Percentiles rank a stretch among this genome's conserved stretches.
These are phyloP conservation scores for Cheilosia soror DNA, from an alignment of 2,888 invertebrate species.

Conservation along the genomic window DNA sequence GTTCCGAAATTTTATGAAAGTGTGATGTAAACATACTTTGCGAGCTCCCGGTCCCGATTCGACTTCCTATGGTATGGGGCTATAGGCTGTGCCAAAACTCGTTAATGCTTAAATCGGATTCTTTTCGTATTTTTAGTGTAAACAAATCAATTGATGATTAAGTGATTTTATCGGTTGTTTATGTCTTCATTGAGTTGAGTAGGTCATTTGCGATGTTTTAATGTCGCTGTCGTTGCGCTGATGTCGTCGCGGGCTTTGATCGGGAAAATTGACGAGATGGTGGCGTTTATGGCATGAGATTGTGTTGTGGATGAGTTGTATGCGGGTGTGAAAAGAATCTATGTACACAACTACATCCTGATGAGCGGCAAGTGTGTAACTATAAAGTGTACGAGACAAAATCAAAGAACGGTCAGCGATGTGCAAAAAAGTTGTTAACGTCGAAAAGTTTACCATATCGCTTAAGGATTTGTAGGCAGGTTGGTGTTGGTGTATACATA, in stretches of 20 bases:
- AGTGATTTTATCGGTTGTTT: slow-evolving; percentile 69
- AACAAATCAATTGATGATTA: slow-evolving; percentile 68
- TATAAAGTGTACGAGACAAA: too few species aligned
- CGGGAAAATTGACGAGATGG: slow-evolving; percentile 7
- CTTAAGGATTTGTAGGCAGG: too few species aligned
- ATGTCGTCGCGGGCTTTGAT: slow-evolving; percentile 38
- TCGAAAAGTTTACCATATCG: too few species aligned
- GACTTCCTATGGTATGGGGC: slow-evolving; percentile 16
- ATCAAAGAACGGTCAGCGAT: too few species aligned
- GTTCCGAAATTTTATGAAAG: slow-evolving; percentile 42
- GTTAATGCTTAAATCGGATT: slow-evolving; percentile 17
- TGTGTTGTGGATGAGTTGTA: neutral
- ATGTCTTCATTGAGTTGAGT: slow-evolving; percentile 60
- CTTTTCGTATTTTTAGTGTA: slow-evolving; percentile 40
- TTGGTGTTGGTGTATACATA: too few species aligned
- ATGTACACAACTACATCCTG: neutral
- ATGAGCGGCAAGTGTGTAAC: too few species aligned
- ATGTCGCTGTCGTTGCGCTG: slow-evolving; percentile 20
- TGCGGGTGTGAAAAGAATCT: slow-evolving; percentile 1
- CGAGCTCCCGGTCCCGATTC: neutral
- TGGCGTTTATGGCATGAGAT: slow-evolving; percentile 19
- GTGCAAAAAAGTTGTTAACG: too few species aligned
- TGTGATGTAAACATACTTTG: slow-evolving; percentile 58
- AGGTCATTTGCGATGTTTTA: slow-evolving; percentile 63
- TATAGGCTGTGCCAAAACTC: slow-evolving; percentile 44